Conservation (phyloP, 1,140 invertebrate genomes). For the Listronotus bonariensis region DNA sequence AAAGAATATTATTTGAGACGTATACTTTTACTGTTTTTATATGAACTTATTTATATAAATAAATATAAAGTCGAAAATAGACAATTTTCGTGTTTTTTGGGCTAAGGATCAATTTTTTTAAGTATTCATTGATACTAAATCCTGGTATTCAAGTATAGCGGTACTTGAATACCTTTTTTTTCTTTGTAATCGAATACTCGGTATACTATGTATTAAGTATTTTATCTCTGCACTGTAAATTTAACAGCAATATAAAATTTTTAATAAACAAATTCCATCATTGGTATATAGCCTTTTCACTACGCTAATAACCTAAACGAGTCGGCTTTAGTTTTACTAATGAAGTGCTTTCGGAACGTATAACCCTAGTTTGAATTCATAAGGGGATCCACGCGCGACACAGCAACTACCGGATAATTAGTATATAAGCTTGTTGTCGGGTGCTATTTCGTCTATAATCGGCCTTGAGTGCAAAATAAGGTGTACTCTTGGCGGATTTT, state of each 20-base stretch:
- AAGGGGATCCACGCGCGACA: slow-evolving; percentile 6
- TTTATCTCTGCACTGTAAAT: not conserved
- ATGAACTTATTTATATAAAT: no score
- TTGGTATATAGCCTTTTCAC: slow-evolving; percentile 2
- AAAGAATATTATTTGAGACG: no score
- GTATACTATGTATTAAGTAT: no score
- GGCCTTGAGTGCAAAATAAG: not conserved
- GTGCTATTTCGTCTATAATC: slow-evolving; percentile 4
- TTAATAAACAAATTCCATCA: slow-evolving; percentile 2
- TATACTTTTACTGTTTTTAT: no score
- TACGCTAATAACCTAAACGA: slow-evolving; percentile 1
- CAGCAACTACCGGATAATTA: slow-evolving; percentile 15
- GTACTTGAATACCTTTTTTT: no score
- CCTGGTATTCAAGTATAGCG: no score
- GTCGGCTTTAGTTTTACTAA: slow-evolving; percentile 5
- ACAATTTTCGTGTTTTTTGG: no score
- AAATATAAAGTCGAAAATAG: no score
- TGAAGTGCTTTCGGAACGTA: slow-evolving; percentile 6
- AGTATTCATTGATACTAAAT: no score
- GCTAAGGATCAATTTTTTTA: no score
- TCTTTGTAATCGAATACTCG: no score
- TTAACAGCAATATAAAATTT: not conserved
- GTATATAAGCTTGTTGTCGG: slow-evolving; percentile 15
- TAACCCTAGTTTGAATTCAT: slow-evolving; percentile 17
- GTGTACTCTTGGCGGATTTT: not conserved